Evolutionary conservation across 1,140 invertebrate species (phyloP).

Genomic region (Brachionus angularis): DNA sequence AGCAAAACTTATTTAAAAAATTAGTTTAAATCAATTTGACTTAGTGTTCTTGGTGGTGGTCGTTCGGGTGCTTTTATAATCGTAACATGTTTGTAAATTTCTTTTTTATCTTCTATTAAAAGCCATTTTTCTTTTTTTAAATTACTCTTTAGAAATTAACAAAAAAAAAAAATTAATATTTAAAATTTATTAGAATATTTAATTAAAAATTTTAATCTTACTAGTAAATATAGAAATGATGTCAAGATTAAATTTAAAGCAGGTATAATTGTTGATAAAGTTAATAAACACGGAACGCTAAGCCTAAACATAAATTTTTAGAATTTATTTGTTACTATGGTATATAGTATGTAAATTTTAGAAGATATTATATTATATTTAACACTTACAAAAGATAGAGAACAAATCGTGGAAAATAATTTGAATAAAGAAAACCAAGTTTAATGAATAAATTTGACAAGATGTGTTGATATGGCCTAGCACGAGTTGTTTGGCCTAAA

Average conservation of each 20-base stretch:
- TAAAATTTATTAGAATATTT: neutral
- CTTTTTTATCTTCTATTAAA: neutral
- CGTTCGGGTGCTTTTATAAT: constrained; percentile 8
- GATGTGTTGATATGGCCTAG: constrained; percentile 21
- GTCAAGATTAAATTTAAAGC: neutral
- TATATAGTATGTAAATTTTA: no score
- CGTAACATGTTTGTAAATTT: neutral
- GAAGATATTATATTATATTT: neutral
- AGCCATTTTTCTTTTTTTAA: constrained; percentile 16
- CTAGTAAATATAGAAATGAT: constrained; percentile 21
- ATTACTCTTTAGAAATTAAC: no score
- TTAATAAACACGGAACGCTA: constrained; percentile 8
- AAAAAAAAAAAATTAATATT: neutral
- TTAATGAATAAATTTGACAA: constrained; percentile 4
- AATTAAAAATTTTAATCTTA: neutral
- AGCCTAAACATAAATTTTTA: neutral
- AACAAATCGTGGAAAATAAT: constrained; percentile 32
- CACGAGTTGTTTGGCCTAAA: neutral
- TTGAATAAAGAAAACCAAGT: constrained; percentile 16
- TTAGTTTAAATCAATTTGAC: neutral
- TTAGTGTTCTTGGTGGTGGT: constrained; percentile 19
- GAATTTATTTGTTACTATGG: neutral
- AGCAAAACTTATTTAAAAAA: no score
- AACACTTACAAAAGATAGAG: constrained; percentile 4
- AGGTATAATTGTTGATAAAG: constrained; percentile 18